Evolutionary conservation across 1,140 invertebrate genomes (phyloP).

Genomic region (Neotoxoptera formosana): DNA sequence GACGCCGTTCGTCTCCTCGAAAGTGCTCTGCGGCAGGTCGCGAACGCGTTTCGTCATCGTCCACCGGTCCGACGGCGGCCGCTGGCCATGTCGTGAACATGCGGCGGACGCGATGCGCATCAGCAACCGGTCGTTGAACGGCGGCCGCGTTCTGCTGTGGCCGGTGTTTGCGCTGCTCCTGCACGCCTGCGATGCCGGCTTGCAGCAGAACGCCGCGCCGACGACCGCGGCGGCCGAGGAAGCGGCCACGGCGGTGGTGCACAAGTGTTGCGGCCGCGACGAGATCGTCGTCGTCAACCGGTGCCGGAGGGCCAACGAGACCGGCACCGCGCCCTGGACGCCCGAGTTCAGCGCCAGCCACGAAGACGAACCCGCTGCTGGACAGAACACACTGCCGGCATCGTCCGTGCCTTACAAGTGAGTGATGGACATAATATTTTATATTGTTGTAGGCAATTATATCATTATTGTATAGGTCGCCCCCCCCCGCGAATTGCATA

Average conservation of each 20-base stretch:
- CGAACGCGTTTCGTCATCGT: neutral
- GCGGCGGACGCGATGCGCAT: neutral
- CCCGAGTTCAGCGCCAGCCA: slow-evolving; percentile 69
- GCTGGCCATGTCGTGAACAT: neutral
- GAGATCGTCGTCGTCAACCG: slow-evolving; percentile 74
- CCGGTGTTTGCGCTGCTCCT: neutral
- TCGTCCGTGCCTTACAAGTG: slow-evolving; percentile 33
- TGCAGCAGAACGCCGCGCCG: slow-evolving; percentile 7
- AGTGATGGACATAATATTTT: neutral
- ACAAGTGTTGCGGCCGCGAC: slow-evolving; percentile 79
- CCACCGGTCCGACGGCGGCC: neutral
- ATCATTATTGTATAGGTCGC: too few species aligned
- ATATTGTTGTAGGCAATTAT: too few species aligned
- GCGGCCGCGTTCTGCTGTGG: neutral
- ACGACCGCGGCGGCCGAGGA: neutral
- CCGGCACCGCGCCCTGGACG: slow-evolving; percentile 69
- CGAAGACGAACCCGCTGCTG: slow-evolving; percentile 61
- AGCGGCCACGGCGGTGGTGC: slow-evolving; percentile 64
- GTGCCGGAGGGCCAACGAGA: slow-evolving; percentile 69
- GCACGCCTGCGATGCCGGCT: neutral
- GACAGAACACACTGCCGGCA: neutral
- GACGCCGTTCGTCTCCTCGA: neutral
- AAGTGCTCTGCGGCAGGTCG: neutral
- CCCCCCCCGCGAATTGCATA: too few species aligned
- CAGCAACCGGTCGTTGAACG: slow-evolving; percentile 25